Base-by-base conservation (phyloP, 1,140 invertebrate species). In the Scaptodrosophila lebanonensis region DNA sequence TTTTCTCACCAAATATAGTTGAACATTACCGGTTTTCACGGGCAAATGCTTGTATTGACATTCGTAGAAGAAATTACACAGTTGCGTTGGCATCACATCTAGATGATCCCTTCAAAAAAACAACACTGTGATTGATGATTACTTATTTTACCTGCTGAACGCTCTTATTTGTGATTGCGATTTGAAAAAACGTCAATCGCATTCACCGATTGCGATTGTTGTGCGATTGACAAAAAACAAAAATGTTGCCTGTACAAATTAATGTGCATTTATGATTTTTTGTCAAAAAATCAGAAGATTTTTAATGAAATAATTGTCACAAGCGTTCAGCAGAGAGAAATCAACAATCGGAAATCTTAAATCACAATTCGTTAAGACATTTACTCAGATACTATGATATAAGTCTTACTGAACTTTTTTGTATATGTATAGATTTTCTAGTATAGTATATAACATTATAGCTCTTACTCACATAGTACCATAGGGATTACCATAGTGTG, bases 401-500 rank as follows among this genome's bases (percentile, higher is more conserved):
- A 52, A 45, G n/a, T 39, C 48, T n/a, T 48, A 60, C 4, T 38
- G 45, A 9, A 29, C 12, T 1, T 36, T 29, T 1, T 36, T 33
- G 4, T 25, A 18, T 11, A 60, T 48, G 11, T 49, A 27, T 12
- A 58, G 2, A 11, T 30, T 1, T 44, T 58, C n/a, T 58, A 17
- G 45, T 29, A 9, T 29, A 9, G 27, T 29, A 29, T 29, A 29
- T 9, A 29, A 25, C 1, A 15, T 29, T 6, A 7, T 11, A n/a
- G 8, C 0, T 1, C 7, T n/a, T 25, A 49, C 73, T 49, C 15
- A 82, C 73, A 36, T 6, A 5, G 60, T 36, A 17, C 66, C 69
- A 44, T 43, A 67, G 0, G 83, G 82, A 57, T 83, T 83, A 4
- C 56, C 71, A 48, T 66, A 83, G 1, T 57, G 56, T 1, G 52